Base-by-base conservation (phyloP, 2,113 vertebrate genomes). In the Casuarius casuarius region DNA sequence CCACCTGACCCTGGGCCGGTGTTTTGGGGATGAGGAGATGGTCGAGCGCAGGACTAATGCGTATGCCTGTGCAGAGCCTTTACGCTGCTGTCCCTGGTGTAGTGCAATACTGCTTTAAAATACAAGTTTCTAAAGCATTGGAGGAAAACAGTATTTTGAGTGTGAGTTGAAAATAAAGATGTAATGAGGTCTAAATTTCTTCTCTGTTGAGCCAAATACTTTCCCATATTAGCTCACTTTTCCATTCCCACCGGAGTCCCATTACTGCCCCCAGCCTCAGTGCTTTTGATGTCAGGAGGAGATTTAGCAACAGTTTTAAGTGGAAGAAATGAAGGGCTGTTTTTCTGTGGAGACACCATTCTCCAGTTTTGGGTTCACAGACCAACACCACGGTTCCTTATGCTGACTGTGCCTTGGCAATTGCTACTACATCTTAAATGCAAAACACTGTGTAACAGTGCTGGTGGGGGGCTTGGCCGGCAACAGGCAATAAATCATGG, bases 101-200 rank as follows among this genome's bases (percentile, higher is more conserved):
- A 54, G 28, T 28, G 62, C 58, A 88, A 49, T 26, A 49, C 33
- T 79, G 70, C 51, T 87, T 80, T 81, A 68, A 94, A 86, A 78
- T 70, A 44, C 56, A 88, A 92, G n/a, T 89, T 92, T 91, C 73
- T 91, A 74, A 87, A 84, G 65, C 52, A 61, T 25, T 74, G 46
- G 33, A 92, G 42, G 48, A 87, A 92, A 89, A 63, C 18, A 19
- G 44, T 59, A 48, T 72, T 89, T 92, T 84, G 44, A 65, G 74
- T 21, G 14, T 72, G 73, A 94, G 89, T 19, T 87, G 74, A 91
- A 96, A 94, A 81, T 78, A 67, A 92, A 91, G 73, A 92, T 65
- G 92, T 95, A 95, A 96, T 89, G 84, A 95, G 87, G 51, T 63
- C 89, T 95, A 68, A 87, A 95, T 95, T 96, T 94, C 77, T 61